phyloP scores from a whole-genome alignment of 1,140 invertebrate species.

The Sarcophaga peregrina region DNA sequence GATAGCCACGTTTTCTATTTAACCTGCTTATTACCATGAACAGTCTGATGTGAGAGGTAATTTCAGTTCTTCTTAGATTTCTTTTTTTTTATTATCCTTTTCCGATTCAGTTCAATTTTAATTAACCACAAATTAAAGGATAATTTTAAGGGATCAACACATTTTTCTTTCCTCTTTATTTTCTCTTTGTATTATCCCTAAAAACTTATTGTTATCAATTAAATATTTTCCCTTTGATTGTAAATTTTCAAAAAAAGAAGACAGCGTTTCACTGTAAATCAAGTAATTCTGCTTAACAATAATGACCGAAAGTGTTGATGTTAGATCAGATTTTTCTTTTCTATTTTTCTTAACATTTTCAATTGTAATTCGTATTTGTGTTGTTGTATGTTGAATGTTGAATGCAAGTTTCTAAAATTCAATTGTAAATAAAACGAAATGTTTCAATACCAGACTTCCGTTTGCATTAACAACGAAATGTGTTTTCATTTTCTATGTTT shows the following conservation, averaged over 20 bases:
- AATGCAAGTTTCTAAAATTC: neutral
- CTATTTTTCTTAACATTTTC: neutral
- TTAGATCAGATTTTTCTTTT: neutral
- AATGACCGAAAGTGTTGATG: neutral
- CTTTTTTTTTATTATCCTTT: neutral
- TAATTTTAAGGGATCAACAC: neutral
- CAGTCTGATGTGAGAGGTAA: neutral
- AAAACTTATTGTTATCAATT: too few species aligned
- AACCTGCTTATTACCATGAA: neutral
- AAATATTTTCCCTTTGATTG: too few species aligned
- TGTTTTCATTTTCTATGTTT: too few species aligned
- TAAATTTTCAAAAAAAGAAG: too few species aligned
- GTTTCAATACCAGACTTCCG: conserved; percentile 13
- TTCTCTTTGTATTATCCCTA: too few species aligned
- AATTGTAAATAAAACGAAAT: conserved; percentile 22
- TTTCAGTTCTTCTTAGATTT: neutral
- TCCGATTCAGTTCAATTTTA: conserved; percentile 1
- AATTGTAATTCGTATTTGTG: neutral
- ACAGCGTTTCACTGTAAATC: too few species aligned
- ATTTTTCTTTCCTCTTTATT: neutral
- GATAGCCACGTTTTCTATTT: too few species aligned
- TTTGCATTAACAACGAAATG: neutral
- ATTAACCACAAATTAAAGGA: conserved; percentile 36
- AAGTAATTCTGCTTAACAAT: too few species aligned
- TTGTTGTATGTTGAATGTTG: neutral